A percentile compares a stretch with the other conserved stretches of the same genome.
These are phyloP conservation scores for Tetragonula carbonaria DNA, from an alignment of 2,888 invertebrate genomes.

Conservation along the genomic window DNA sequence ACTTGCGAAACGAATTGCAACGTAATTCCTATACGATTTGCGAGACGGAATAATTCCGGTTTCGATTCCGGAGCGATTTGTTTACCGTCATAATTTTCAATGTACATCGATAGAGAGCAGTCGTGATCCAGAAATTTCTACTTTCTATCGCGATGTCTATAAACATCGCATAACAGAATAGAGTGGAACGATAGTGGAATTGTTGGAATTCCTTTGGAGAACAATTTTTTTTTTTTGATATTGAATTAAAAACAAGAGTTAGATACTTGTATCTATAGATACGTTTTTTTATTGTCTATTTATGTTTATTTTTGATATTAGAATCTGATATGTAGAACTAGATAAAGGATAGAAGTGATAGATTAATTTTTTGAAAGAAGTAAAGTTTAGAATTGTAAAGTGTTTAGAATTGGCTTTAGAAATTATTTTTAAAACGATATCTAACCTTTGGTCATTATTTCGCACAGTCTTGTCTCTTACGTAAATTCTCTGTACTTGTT, in stretches of 20 bases:
- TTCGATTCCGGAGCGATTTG: not conserved
- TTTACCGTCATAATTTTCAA: not conserved
- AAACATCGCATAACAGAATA: not conserved
- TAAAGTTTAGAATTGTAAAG: no score
- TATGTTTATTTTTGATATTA: no score
- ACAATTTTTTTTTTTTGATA: no score
- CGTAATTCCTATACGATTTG: not conserved
- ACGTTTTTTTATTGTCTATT: no score
- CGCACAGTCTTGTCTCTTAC: not conserved
- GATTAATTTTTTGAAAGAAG: no score
- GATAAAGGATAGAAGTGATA: no score
- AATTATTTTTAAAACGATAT: not conserved
- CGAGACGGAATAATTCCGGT: not conserved
- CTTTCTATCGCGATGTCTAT: not conserved
- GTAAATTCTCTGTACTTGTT: not conserved
- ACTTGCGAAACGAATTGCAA: not conserved
- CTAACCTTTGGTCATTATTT: not conserved
- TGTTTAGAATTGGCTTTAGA: no score
- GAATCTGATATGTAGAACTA: no score
- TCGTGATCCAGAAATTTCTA: not conserved
- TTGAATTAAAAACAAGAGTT: not conserved
- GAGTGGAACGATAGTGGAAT: not conserved
- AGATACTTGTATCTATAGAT: not conserved
- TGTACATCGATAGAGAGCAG: not conserved
- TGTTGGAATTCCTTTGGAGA: not conserved